Evolutionary conservation across 1,140 invertebrate genomes (phyloP).

Genomic region (Pentalonia nigronervosa): DNA sequence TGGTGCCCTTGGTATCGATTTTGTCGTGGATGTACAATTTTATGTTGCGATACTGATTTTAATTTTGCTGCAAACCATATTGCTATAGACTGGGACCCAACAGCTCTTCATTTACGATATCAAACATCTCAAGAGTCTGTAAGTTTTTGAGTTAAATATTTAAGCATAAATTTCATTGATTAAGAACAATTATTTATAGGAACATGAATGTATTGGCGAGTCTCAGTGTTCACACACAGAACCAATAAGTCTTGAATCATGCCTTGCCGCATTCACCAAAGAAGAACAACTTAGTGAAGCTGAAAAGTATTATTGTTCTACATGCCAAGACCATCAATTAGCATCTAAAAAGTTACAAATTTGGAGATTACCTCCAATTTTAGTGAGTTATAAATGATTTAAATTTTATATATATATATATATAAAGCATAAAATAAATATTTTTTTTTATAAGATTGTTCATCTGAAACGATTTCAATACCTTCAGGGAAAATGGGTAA

Average conservation of each 20-base stretch:
- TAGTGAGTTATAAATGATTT: conserved; percentile 69
- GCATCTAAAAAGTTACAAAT: conserved; percentile 89
- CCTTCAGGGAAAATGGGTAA: conserved; percentile 89
- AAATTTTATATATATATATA: not conserved
- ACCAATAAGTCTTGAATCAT: conserved; percentile 81
- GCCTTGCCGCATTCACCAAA: conserved; percentile 83
- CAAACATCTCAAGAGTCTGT: conserved; percentile 82
- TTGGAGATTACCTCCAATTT: conserved; percentile 84
- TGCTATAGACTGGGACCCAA: conserved; percentile 89
- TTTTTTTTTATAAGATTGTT: conserved; percentile 73
- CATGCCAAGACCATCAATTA: conserved; percentile 81
- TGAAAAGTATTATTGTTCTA: conserved; percentile 83
- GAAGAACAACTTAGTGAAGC: conserved; percentile 81
- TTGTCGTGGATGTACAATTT: conserved; percentile 83
- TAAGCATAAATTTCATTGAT: not conserved
- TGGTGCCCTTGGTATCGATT: conserved; percentile 85
- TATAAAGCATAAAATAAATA: not conserved
- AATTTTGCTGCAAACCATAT: conserved; percentile 67
- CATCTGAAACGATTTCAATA: conserved; percentile 90
- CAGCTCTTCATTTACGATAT: conserved; percentile 86
- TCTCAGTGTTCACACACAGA: conserved; percentile 75
- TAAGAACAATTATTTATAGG: conserved; percentile 64
- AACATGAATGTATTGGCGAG: conserved; percentile 76
- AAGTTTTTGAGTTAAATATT: conserved; percentile 59
- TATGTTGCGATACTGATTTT: conserved; percentile 71